These are phyloP conservation scores for Calliscelio sp. DNA, from an alignment of 2,888 invertebrate genomes.

Conservation along the genomic window DNA sequence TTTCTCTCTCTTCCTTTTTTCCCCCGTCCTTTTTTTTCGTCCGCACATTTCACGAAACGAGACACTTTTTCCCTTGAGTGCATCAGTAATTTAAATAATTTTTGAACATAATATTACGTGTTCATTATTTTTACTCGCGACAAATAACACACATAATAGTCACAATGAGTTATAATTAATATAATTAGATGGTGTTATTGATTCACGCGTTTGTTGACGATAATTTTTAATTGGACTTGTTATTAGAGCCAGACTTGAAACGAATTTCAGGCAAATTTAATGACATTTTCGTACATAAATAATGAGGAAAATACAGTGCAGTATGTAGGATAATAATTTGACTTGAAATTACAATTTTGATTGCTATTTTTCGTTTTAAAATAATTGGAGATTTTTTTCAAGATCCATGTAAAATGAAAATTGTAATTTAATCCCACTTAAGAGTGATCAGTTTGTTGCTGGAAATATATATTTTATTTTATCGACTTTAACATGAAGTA, in stretches of 20 bases:
- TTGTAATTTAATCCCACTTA: too few species aligned
- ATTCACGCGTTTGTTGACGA: slow-evolving; percentile 49
- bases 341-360: too few species aligned
- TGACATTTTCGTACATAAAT: too few species aligned
- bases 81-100: slow-evolving; percentile 63
- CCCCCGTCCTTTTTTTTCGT: slow-evolving; percentile 22
- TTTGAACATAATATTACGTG: slow-evolving; percentile 46
- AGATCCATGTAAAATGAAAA: too few species aligned
- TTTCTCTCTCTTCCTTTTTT: neutral
- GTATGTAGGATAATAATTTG: too few species aligned
- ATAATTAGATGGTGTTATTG: slow-evolving; percentile 22
- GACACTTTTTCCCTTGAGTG: slow-evolving; percentile 59
- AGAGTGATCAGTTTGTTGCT: too few species aligned
- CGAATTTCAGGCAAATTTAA: slow-evolving; percentile 15
- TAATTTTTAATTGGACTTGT: slow-evolving; percentile 51
- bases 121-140: slow-evolving; percentile 46
- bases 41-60: slow-evolving; percentile 59
- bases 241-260: slow-evolving; percentile 5
- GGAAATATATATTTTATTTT: too few species aligned
- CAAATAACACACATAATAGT: slow-evolving; percentile 24
- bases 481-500: too few species aligned
- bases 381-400: too few species aligned
- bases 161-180: slow-evolving; percentile 27
- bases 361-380: too few species aligned
- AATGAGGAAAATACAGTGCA: too few species aligned